Conservation (phyloP, 1,140 invertebrate genomes). For the Sipha flava region DNA sequence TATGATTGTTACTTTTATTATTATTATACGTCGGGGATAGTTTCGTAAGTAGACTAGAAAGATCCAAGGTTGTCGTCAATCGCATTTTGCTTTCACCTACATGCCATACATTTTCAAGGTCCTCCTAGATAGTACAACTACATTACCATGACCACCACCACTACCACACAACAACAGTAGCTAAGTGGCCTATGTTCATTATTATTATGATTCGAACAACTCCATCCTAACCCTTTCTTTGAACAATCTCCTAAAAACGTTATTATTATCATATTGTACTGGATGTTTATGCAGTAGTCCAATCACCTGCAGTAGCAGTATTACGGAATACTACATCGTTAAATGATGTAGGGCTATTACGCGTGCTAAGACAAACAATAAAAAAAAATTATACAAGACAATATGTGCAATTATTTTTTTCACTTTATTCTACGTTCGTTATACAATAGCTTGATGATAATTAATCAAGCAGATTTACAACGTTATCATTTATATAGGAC, state of each 20-base stretch:
- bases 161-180: too few relatives aligned
- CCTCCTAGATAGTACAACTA: background rate
- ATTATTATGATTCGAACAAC: background rate
- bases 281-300: too few relatives aligned
- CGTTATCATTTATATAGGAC: too few relatives aligned
- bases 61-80: conserved; percentile 12
- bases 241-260: background rate
- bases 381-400: too few relatives aligned
- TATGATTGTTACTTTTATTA: background rate
- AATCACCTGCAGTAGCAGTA: background rate
- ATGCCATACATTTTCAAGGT: background rate
- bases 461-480: too few relatives aligned
- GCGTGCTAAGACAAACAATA: too few relatives aligned
- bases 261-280: background rate
- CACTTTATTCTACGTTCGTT: too few relatives aligned
- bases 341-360: too few relatives aligned
- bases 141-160: background rate
- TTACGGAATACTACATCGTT: background rate
- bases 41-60: conserved; percentile 16
- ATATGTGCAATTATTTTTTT: too few relatives aligned
- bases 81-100: background rate
- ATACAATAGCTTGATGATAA: too few relatives aligned
- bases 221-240: background rate
- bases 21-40: background rate
- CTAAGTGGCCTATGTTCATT: too few relatives aligned